Percentiles rank a stretch among this genome's conserved stretches.
phyloP scores from a whole-genome alignment of 2,113 vertebrate genomes.

The Apodemus sylvaticus region DNA sequence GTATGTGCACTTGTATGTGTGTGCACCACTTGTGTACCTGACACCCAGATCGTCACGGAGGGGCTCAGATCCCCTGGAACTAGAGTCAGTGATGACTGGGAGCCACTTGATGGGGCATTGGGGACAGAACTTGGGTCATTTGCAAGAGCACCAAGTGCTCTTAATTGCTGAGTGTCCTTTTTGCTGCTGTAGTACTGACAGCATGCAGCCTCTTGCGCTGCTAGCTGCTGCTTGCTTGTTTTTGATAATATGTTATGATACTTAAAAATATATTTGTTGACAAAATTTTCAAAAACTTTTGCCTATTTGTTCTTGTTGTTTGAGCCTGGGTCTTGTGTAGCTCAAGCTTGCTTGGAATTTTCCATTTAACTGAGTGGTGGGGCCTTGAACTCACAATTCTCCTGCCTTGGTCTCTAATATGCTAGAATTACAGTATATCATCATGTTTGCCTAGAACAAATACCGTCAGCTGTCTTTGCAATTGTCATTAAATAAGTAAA shows the following conservation, averaged over 20 bases:
- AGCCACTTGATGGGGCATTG: not conserved
- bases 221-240: not conserved
- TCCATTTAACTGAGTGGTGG: not conserved
- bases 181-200: not conserved
- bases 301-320: not conserved
- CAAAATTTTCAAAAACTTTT: not conserved
- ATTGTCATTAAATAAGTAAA: not conserved
- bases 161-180: not conserved
- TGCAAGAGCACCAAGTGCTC: not conserved
- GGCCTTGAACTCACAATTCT: not conserved
- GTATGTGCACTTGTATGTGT: not conserved
- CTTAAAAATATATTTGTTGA: conserved; percentile 28
- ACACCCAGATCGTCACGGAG: not conserved
- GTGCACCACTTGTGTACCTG: not conserved
- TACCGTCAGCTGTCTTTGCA: not conserved
- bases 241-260: not conserved
- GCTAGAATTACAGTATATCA: not conserved
- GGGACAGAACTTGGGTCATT: not conserved
- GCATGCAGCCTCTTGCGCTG: not conserved
- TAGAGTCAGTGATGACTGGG: not conserved
- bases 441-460: not conserved
- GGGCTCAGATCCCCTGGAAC: not conserved
- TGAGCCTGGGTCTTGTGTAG: not conserved
- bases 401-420: not conserved
- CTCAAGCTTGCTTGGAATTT: not conserved